Evolutionary conservation across 1,140 invertebrate species (phyloP).

Genomic region (Brachionus calyciflorus): DNA sequence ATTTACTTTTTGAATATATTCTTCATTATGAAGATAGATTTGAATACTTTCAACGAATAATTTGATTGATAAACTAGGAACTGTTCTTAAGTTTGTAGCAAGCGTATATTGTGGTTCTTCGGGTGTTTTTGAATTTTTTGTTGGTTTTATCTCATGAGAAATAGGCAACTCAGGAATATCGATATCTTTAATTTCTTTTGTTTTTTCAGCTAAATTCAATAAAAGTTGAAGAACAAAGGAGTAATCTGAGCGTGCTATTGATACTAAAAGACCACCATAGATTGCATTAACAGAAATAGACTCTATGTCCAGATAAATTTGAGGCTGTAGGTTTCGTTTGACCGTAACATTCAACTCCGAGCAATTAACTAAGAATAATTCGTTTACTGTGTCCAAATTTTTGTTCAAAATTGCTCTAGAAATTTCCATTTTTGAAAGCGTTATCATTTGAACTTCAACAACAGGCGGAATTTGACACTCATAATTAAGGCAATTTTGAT

Average conservation of each 20-base stretch:
- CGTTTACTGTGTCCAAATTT: neutral
- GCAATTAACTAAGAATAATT: conserved; percentile 22
- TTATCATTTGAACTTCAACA: conserved; percentile 8
- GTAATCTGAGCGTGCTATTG: conserved; percentile 1
- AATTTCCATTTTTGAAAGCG: neutral
- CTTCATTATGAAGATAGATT: conserved; percentile 24
- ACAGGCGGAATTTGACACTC: neutral
- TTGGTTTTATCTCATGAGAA: neutral
- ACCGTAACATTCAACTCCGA: neutral
- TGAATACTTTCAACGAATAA: neutral
- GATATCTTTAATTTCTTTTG: neutral
- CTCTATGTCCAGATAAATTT: neutral
- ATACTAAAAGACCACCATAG: conserved; percentile 9
- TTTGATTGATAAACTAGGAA: neutral
- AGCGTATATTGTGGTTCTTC: neutral
- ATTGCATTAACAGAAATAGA: neutral
- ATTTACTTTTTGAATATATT: neutral
- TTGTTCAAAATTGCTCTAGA: neutral
- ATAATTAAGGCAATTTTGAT: neutral
- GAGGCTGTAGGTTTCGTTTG: neutral
- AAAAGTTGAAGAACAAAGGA: conserved; percentile 37
- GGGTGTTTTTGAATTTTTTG: neutral
- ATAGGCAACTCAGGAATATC: conserved; percentile 13
- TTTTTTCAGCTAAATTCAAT: conserved; percentile 13
- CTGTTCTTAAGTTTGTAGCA: neutral